phyloP scores from a whole-genome alignment of 2,797 vertebrate genomes.

The Betta splendens region DNA sequence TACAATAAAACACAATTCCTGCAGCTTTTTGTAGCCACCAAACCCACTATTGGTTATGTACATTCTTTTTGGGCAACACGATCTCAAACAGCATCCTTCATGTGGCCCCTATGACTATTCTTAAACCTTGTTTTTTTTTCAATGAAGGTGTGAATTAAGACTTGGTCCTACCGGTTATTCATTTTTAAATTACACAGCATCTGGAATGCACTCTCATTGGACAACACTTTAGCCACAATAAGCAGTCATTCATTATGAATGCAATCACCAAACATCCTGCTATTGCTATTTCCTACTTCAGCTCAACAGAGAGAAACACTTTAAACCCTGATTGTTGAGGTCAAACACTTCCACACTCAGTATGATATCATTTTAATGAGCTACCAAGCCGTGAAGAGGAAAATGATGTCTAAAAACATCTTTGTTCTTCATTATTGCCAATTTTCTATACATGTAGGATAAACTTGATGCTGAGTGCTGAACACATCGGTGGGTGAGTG shows the following conservation, averaged over 20 bases:
- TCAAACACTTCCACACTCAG: neutral
- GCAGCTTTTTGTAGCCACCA: too few relatives aligned
- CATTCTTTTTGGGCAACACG: too few relatives aligned
- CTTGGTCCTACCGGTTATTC: neutral
- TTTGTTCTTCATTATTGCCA: neutral
- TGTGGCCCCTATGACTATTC: too few relatives aligned
- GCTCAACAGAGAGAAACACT: neutral
- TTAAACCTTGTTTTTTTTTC: too few relatives aligned
- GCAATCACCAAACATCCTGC: neutral
- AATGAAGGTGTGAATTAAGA: too few relatives aligned
- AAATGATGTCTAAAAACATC: neutral
- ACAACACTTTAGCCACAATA: neutral
- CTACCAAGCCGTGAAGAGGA: neutral
- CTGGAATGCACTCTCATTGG: neutral
- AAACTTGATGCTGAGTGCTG: neutral
- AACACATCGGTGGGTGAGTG: slow-evolving; percentile 1
- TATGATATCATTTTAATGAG: slow-evolving; percentile 4
- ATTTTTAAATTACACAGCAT: neutral
- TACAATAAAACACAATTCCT: too few relatives aligned
- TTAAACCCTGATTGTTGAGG: neutral
- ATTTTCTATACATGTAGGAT: neutral
- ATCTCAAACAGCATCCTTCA: too few relatives aligned
- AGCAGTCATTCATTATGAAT: neutral
- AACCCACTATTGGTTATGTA: too few relatives aligned
- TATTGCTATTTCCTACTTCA: neutral